These are phyloP conservation scores for Drosophila eohydei DNA, from an alignment of 2,888 invertebrate genomes.

Conservation along the genomic window DNA sequence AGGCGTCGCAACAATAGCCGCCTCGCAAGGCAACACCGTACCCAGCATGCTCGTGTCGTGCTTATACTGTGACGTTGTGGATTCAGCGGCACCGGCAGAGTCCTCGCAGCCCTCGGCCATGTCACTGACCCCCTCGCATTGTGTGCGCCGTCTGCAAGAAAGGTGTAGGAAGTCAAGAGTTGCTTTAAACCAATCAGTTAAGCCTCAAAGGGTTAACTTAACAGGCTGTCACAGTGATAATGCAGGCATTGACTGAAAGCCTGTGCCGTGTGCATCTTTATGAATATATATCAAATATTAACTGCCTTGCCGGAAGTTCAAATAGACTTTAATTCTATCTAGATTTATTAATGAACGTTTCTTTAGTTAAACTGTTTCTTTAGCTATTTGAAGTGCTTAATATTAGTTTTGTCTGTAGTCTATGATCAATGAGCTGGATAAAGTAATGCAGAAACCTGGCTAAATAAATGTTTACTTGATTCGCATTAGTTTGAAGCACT, in stretches of 20 bases:
- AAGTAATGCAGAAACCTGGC: not conserved
- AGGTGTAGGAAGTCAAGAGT: conserved; percentile 1
- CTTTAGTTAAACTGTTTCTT: too few species aligned
- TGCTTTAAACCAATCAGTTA: conserved; percentile 1
- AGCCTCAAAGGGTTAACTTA: conserved; percentile 1
- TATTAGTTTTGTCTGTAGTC: not conserved
- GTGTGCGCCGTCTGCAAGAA: conserved; percentile 86
- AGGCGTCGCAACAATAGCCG: conserved; percentile 83
- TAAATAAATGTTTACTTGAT: too few species aligned
- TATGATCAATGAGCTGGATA: not conserved
- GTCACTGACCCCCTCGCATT: conserved; percentile 86
- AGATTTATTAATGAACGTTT: not conserved
- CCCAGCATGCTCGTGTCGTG: conserved; percentile 83
- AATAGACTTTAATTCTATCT: not conserved
- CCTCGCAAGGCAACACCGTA: conserved; percentile 85
- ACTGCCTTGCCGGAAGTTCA: not conserved
- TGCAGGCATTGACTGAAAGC: not conserved
- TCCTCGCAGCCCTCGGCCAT: conserved; percentile 90
- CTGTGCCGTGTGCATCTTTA: not conserved
- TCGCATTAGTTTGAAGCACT: too few species aligned
- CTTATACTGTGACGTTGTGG: conserved; percentile 68
- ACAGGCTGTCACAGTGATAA: conserved; percentile 1
- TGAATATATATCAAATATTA: not conserved
- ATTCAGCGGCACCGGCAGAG: conserved; percentile 83
- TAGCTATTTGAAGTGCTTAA: not conserved